phyloP scores from a whole-genome alignment of 1,140 invertebrate genomes.

The Euborellia annulipes region DNA sequence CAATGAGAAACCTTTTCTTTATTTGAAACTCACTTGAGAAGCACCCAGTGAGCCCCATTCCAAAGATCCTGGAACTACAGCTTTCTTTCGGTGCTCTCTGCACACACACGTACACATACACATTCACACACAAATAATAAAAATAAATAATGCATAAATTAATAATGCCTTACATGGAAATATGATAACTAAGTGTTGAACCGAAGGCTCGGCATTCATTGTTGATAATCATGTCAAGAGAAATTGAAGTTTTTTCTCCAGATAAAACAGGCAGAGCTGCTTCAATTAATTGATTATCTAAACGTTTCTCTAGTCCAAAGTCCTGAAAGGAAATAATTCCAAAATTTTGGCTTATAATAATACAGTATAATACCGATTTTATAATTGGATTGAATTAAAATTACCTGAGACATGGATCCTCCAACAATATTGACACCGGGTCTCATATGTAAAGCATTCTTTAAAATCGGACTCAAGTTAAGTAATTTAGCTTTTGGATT shows the following conservation, averaged over 20 bases:
- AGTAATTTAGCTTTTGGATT: constrained; percentile 70
- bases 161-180: constrained; percentile 82
- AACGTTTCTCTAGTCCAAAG: constrained; percentile 76
- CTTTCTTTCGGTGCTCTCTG: no score
- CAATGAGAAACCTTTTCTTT: no score
- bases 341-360: neutral
- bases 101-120: no score
- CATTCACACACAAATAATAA: neutral
- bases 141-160: no score
- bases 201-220: constrained; percentile 90
- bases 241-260: constrained; percentile 45
- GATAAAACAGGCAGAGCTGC: constrained; percentile 56
- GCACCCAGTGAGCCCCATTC: no score
- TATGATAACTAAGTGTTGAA: constrained; percentile 85
- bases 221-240: constrained; percentile 65
- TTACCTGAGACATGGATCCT: constrained; percentile 54
- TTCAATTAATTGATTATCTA: constrained; percentile 74
- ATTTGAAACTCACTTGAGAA: no score
- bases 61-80: no score
- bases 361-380: neutral
- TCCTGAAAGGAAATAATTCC: constrained; percentile 39
- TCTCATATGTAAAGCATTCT: constrained; percentile 75
- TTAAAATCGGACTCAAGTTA: constrained; percentile 71
- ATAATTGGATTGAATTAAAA: constrained; percentile 2
- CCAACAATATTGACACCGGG: constrained; percentile 84